Evolutionary conservation across 1,140 invertebrate genomes (phyloP).

Genomic region (Euura saliciscinereae): DNA sequence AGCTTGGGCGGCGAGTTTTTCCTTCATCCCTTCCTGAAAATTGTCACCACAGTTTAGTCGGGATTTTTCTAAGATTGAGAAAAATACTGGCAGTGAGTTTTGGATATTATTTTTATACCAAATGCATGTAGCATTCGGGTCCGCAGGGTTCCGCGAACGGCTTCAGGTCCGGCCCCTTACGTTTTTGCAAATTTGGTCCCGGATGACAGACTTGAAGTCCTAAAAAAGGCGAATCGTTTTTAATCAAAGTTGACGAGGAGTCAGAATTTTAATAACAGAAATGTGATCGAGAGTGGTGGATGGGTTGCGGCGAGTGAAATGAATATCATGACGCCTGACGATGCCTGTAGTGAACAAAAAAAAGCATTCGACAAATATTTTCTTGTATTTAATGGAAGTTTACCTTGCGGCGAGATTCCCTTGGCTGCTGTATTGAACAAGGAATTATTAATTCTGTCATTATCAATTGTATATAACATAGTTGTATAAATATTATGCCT

Average conservation of each 20-base stretch:
- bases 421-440: constrained; percentile 47
- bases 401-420: constrained; percentile 51
- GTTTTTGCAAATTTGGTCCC: constrained; percentile 85
- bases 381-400: constrained; percentile 38
- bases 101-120: constrained; percentile 62
- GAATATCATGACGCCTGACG: constrained; percentile 42
- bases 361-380: constrained; percentile 34
- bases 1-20: constrained; percentile 76
- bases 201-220: constrained; percentile 88
- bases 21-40: constrained; percentile 79
- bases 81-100: background rate
- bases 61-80: constrained; percentile 27
- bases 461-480: constrained; percentile 28
- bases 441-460: constrained; percentile 43
- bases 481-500: constrained; percentile 1
- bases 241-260: constrained; percentile 14
- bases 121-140: constrained; percentile 85
- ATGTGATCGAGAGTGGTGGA: constrained; percentile 27
- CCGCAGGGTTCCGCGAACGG: constrained; percentile 87
- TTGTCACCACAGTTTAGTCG: constrained; percentile 18
- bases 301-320: constrained; percentile 37
- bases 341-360: constrained; percentile 43
- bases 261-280: constrained; percentile 15
- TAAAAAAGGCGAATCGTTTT: constrained; percentile 36
- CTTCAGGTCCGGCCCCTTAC: constrained; percentile 89